phyloP scores from a whole-genome alignment of 2,797 vertebrate genomes.

The Allobates femoralis region DNA sequence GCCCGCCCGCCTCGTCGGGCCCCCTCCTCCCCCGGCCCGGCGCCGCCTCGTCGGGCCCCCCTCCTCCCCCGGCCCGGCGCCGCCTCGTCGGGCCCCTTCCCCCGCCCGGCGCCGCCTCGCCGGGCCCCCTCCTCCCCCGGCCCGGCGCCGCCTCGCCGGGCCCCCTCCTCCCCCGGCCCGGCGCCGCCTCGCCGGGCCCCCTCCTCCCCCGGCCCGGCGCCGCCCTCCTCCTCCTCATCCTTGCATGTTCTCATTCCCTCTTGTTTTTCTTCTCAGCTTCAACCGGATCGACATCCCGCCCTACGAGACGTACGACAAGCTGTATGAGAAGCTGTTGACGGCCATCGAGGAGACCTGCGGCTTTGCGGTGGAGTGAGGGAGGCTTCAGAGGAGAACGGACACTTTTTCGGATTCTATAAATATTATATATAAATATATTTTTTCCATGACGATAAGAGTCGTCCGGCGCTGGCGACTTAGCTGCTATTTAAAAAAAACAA shows the following conservation, averaged over 20 bases:
- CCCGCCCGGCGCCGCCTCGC: too few species aligned
- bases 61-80: too few species aligned
- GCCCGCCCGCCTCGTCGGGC: too few species aligned
- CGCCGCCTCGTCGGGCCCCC: too few species aligned
- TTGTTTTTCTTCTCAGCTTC: constrained; percentile 77
- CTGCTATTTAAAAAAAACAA: constrained; percentile 82
- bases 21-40: too few species aligned
- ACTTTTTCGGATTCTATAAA: constrained; percentile 68
- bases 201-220: too few species aligned
- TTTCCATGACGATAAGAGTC: constrained; percentile 74
- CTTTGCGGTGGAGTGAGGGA: constrained; percentile 92
- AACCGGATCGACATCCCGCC: constrained; percentile 98
- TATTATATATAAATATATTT: constrained; percentile 52
- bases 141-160: too few species aligned
- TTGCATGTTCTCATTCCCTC: not conserved
- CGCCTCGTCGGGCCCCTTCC: too few species aligned
- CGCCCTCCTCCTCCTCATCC: too few species aligned
- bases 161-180: too few species aligned
- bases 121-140: too few species aligned
- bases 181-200: too few species aligned
- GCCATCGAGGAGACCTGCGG: constrained; percentile 98
- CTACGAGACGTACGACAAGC: constrained; percentile 95
- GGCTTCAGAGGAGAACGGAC: constrained; percentile 78
- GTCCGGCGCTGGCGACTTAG: constrained; percentile 80
- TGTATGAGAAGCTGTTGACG: constrained; percentile 94